Percentiles rank a stretch among this genome's conserved stretches.
phyloP scores from a whole-genome alignment of 2,888 invertebrate species.

The Oasisia sp. region DNA sequence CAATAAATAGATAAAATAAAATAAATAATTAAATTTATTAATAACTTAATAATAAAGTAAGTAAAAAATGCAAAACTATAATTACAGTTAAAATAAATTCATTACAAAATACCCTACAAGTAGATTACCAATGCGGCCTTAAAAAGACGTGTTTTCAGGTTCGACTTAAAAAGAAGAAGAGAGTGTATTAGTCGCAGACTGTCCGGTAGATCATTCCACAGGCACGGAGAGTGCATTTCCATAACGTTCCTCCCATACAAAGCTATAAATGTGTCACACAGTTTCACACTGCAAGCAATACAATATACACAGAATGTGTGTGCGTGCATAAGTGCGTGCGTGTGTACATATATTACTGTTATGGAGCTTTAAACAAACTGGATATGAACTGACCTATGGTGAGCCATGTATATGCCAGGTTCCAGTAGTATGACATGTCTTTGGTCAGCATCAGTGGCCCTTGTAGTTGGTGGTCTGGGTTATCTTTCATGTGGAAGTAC shows the following conservation, averaged over 20 bases:
- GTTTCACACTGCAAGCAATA: neutral
- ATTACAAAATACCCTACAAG: too few species aligned
- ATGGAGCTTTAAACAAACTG: too few species aligned
- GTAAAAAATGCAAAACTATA: too few species aligned
- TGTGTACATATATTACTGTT: neutral
- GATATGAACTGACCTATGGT: neutral
- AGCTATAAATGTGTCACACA: neutral
- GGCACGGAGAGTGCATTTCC: neutral
- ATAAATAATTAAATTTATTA: too few species aligned
- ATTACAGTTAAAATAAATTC: too few species aligned
- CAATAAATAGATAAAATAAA: too few species aligned
- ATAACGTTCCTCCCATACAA: neutral
- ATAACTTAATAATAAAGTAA: too few species aligned
- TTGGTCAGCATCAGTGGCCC: neutral
- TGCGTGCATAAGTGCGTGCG: neutral
- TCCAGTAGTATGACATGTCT: neutral
- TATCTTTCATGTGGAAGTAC: neutral
- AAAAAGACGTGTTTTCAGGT: too few species aligned
- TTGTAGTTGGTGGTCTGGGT: neutral
- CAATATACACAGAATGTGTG: neutral
- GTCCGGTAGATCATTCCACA: too few species aligned
- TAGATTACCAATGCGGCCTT: too few species aligned
- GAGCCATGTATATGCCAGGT: neutral
- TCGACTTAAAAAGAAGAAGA: too few species aligned
- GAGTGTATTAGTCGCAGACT: too few species aligned